These are phyloP conservation scores for Sebastes oblongus DNA, from an alignment of 2,797 vertebrate species.

Conservation along the genomic window DNA sequence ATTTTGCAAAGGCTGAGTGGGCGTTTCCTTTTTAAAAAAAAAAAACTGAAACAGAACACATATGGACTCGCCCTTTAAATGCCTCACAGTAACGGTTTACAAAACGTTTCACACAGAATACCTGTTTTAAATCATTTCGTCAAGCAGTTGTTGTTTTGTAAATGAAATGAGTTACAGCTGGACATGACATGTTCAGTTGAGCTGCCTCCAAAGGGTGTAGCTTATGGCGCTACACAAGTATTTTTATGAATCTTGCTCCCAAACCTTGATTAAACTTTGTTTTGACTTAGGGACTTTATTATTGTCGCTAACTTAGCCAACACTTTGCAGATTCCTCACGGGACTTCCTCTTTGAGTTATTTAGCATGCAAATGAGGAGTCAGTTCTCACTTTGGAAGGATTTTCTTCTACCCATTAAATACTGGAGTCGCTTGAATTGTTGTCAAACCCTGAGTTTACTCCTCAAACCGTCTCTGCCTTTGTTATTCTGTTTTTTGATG, in stretches of 20 bases:
- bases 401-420: constrained; percentile 28
- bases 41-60: no score
- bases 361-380: constrained; percentile 23
- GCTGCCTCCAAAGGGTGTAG: not conserved
- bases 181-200: not conserved
- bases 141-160: not conserved
- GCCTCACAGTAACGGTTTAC: not conserved
- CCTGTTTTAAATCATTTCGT: not conserved
- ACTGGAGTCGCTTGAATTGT: constrained; percentile 37
- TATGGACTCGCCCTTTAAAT: not conserved
- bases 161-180: not conserved
- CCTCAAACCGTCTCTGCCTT: constrained; percentile 45
- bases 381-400: constrained; percentile 4
- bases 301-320: not conserved
- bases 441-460: constrained; percentile 47
- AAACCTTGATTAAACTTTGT: not conserved
- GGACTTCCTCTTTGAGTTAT: not conserved
- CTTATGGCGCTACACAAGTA: not conserved
- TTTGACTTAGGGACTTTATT: not conserved
- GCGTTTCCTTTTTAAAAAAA: no score
- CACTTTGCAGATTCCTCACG: not conserved
- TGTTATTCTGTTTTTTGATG: constrained; percentile 63
- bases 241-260: not conserved
- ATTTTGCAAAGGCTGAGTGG: no score
- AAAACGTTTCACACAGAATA: not conserved